A percentile compares a stretch with the other conserved stretches of the same genome.
Evolutionary conservation across 2,113 vertebrate genomes (phyloP).

Genomic region (Argyrosomus japonicus): DNA sequence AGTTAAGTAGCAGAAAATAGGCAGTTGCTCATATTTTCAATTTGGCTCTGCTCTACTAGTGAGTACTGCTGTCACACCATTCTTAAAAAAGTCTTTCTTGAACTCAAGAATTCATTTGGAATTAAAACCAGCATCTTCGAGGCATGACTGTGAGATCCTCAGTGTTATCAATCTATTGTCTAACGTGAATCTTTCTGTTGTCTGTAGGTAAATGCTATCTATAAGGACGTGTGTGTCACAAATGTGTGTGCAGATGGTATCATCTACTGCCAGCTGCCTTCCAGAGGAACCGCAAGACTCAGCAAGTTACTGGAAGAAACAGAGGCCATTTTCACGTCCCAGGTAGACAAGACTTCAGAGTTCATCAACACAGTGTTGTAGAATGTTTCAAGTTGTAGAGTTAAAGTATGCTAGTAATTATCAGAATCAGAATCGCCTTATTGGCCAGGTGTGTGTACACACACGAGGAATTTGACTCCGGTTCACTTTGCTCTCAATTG

Average conservation of each 20-base stretch:
- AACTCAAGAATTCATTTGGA: conserved; percentile 1
- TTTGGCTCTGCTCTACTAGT: conserved; percentile 3
- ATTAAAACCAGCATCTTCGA: conserved; percentile 1
- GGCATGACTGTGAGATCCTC: background rate
- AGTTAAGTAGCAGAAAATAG: background rate
- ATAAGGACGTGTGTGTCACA: conserved; percentile 88
- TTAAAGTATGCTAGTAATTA: background rate
- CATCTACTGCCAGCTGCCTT: conserved; percentile 92
- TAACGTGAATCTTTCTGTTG: conserved; percentile 30
- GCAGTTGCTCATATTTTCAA: background rate
- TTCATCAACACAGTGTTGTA: background rate
- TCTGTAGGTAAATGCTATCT: conserved; percentile 86
- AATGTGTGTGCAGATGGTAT: conserved; percentile 90
- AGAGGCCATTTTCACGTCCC: conserved; percentile 86
- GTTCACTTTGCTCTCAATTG: too few species aligned
- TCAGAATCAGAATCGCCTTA: too few species aligned
- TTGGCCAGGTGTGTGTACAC: too few species aligned
- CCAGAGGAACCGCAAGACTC: conserved; percentile 88
- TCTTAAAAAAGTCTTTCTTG: background rate
- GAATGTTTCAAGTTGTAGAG: background rate
- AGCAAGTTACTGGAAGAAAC: conserved; percentile 85
- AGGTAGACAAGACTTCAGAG: conserved; percentile 78
- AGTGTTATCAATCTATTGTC: background rate
- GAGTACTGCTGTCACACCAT: background rate
- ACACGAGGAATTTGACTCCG: too few species aligned